A percentile compares a stretch with the other conserved stretches of the same genome.
Evolutionary conservation across 2,113 vertebrate species (phyloP).

Genomic region (Chaetops frenatus): DNA sequence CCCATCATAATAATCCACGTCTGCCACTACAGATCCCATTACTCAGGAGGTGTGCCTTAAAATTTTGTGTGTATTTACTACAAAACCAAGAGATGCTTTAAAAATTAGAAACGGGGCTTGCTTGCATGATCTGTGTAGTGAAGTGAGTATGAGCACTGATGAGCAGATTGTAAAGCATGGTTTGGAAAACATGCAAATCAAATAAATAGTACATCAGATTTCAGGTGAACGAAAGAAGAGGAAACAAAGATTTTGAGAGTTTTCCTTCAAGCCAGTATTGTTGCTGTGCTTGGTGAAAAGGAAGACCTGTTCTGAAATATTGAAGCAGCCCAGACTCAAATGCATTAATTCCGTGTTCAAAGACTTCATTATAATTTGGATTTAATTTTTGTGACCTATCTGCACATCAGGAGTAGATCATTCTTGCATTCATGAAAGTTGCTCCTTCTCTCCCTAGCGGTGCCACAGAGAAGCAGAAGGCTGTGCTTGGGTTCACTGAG

Average conservation of each 20-base stretch:
- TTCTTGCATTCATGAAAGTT: background rate
- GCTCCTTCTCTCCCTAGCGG: background rate
- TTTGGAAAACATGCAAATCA: background rate
- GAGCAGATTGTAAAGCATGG: background rate
- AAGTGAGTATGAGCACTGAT: background rate
- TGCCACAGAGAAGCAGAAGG: constrained; percentile 66
- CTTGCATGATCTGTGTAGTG: background rate
- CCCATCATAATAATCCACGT: background rate
- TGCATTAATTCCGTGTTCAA: background rate
- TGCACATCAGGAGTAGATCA: background rate
- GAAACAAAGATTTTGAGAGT: background rate
- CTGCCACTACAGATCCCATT: background rate
- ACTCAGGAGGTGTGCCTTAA: background rate
- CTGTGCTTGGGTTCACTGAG: constrained; percentile 61
- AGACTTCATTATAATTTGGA: background rate
- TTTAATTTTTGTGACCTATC: background rate
- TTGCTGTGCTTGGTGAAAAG: background rate
- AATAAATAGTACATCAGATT: background rate
- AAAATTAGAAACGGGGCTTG: background rate
- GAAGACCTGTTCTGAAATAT: background rate
- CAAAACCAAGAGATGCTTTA: background rate
- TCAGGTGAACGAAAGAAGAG: background rate
- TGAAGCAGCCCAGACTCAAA: background rate
- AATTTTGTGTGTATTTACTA: background rate
- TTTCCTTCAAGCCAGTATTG: background rate